A percentile compares a stretch with the other conserved stretches of the same genome.
Evolutionary conservation across 2,888 invertebrate genomes (phyloP).

Genomic region (Choreutis nemorana): DNA sequence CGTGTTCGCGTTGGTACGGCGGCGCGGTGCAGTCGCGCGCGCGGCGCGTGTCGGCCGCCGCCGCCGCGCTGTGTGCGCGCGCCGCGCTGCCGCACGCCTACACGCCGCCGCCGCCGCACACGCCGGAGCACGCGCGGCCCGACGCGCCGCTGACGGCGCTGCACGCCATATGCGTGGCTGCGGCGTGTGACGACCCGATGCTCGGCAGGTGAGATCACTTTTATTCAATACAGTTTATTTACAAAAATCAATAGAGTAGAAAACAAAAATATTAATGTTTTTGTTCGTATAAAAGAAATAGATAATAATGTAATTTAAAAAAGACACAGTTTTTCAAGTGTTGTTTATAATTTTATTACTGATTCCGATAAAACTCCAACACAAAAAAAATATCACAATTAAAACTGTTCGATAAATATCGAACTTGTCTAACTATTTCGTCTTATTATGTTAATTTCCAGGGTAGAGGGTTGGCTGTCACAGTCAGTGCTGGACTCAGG

Average conservation of each 20-base stretch:
- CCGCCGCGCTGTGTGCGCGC: constrained; percentile 9
- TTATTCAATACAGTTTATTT: no score
- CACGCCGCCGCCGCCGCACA: constrained; percentile 20
- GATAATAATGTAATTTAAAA: no score
- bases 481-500: constrained; percentile 14
- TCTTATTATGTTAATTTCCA: no score
- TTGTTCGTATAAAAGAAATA: no score
- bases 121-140: constrained; percentile 71
- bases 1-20: constrained; percentile 76
- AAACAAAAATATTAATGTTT: no score
- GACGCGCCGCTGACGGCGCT: constrained; percentile 77
- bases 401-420: no score
- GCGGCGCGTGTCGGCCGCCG: constrained; percentile 74
- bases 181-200: constrained; percentile 34
- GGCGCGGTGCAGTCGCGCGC: constrained; percentile 76
- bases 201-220: constrained; percentile 75
- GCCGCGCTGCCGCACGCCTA: constrained; percentile 18
- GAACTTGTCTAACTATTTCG: no score
- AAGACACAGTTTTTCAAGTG: no score
- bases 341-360: no score
- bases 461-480: constrained; percentile 21
- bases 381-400: no score
- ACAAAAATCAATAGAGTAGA: no score
- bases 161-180: constrained; percentile 51
- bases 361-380: no score